Base-by-base conservation (phyloP, 1,140 invertebrate genomes). In the Heliconius congener region DNA sequence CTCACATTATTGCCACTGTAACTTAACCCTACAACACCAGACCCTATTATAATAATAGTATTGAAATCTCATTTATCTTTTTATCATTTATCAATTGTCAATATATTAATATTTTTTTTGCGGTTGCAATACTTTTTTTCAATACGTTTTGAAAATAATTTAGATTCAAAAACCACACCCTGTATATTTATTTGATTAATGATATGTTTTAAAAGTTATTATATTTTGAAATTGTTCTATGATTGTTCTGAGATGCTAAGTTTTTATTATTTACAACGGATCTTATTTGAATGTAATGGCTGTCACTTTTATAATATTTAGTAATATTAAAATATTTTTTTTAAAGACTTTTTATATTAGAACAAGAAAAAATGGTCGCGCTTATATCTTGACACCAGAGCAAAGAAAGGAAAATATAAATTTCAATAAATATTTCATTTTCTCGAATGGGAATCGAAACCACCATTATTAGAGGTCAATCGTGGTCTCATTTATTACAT, bases 1-100 rank as follows among this genome's bases (percentile, higher is more conserved):
- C 82, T 83, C 79, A 83, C 86, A 90, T 91, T 92, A 91, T 82
- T 84, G 86, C 90, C 85, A 87, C 87, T 88, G 84, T 85, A 82
- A 83, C 83, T 87, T 91, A 89, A 83, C 87, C 86, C 87, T 77
- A 81, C 27, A 84, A 80, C 70, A 81, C 83, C 83, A 71, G 83
- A 85, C 83, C 77, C 80, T 80, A 78, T 82, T 86, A 80, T 83
- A 87, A 85, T 86, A 86, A 88, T 88, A 87, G 87, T 83, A 90
- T 86, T 74, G 82, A 86, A 93, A 80, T 83, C 82, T 75, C 88
- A 91, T 92, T 90, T 87, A 90, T 93, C 88, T 86, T 87, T 81
- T 80, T 82, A 50, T 81, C 86, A 85, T 90, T 89, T 91, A 85
- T 91, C 86, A 88, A 30, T 27, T 27, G 60, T 66, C 60, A 66